Evolutionary conservation across 2,113 vertebrate species (phyloP).

Genomic region (Paradisaea rubra): DNA sequence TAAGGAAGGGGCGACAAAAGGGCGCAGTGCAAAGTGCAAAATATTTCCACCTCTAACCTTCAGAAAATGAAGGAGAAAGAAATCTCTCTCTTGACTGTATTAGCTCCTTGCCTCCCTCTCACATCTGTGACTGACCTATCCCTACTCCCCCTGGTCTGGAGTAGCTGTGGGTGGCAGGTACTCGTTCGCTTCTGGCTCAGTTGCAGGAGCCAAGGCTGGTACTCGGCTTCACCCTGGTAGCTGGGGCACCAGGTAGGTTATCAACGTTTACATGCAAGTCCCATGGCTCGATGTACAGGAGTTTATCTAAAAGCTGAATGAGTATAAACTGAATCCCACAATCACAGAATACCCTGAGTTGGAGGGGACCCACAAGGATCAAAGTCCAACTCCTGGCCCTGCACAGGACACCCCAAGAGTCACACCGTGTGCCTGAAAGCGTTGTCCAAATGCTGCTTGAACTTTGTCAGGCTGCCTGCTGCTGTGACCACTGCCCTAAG

Average conservation of each 20-base stretch:
- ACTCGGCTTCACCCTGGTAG: accelerated
- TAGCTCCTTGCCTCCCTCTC: background rate
- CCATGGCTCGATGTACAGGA: background rate
- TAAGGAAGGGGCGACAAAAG: background rate
- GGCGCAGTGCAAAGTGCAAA: background rate
- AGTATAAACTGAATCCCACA: background rate
- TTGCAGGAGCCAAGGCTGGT: background rate
- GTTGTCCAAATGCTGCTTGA: background rate
- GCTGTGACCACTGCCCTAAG: no score
- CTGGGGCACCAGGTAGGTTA: background rate
- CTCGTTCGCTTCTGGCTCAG: background rate
- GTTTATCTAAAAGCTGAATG: background rate
- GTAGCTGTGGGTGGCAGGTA: background rate
- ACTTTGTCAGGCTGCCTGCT: background rate
- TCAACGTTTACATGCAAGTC: background rate
- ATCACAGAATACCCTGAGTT: background rate
- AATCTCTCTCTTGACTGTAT: background rate
- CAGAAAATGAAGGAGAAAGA: background rate
- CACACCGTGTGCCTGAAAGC: background rate
- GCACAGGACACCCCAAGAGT: background rate
- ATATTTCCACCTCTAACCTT: background rate
- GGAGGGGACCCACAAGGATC: no score
- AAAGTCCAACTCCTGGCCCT: background rate
- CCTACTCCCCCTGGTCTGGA: background rate
- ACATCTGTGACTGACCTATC: background rate